Base-by-base conservation (phyloP, 2,888 invertebrate species). In the Baronia brevicornis region DNA sequence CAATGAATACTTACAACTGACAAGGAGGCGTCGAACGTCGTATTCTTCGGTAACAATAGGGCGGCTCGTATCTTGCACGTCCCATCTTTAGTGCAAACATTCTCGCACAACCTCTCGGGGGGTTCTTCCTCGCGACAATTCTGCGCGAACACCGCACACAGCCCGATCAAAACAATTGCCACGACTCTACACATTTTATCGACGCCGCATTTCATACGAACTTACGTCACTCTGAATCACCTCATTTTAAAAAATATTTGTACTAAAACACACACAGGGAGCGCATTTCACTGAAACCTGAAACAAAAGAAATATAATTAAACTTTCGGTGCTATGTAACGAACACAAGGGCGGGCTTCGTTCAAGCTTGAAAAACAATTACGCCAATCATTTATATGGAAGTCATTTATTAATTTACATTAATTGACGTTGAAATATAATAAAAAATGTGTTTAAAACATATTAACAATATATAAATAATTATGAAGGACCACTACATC, bases 51-150 rank as follows among this genome's bases (percentile, higher is more conserved):
- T 35, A 92, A 61, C 39, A 92, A 68, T 9, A 92, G 73, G 1
- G 90, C 89, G 0, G 90, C 88, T 29, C 89, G 80, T 21, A 92
- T 80, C 23, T 85, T 86, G 55, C 92, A 92, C 3, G 57, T 62
- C 3, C 79, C 84, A 19, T 70, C 53, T 1, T 49, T 56, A 41
- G 74, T 74, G 45, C 88, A 88, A 18, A 87, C 47, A 23, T 69
- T 61, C 44, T 86, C 86, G 50, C 88, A 88, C 1, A 60, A 56
- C 9, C 78, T 57, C 36, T 55, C 44, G 22, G 62, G 56, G 1
- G 64, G 67, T 43, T 73, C 68, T 28, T 73, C 69, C 0, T 67
- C 73, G 1, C 80, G 62, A 43, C 82, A 82, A 52, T 80, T 79
- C 43, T 71, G 66, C 27, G 62, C 37, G 11, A 35, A 39, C 52